Evolutionary conservation across 64 coral and sea anemone genomes (phyloP), one percentile per base, ranked within the genome.

Genomic region (Montipora capricornis): DNA sequence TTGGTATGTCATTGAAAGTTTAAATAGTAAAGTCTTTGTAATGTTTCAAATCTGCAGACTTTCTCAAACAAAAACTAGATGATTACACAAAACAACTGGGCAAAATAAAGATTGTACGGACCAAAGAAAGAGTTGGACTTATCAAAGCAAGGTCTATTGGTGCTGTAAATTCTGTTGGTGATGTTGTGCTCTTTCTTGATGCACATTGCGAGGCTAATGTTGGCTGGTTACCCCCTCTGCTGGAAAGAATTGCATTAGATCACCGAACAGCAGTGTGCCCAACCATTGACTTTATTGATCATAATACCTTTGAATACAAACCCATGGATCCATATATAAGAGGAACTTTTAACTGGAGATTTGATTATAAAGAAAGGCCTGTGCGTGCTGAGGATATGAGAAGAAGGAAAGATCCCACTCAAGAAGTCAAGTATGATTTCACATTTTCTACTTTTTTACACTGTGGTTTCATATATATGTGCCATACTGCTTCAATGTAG

Each of bases 261-360:
- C 78, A 60, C 8, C 79, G 85, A 11, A 96, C 95, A 49, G 98
- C 95, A 8, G 95, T 96, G 3, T 99, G 98, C 14, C 98, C 98
- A 81, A 99, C 95, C 47, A 99, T 99, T 92, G 98, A 99, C 75
- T 99, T 99, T 88, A 99, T 99, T 83, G 98, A 99, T 94, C 98
- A 99, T 89, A 96, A 99, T 47, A 99, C 98, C 53, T 99, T 99
- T 78, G 84, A 99, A 87, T 99, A 99, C 73, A 99, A 99, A 81
- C 98, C 98, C 4, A 99, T 99, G 98, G 98, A 96, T 44, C 95
- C 98, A 6, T 99, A 89, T 9, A 92, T 99, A 58, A 77, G 98
- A 76, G 98, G 98, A 19, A 99, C 98, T 8, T 99, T 99, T 49
- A 99, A 96, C 49, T 99, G 98, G 98, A 94, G 95, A 62, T 99